Percentiles rank a stretch among this genome's conserved stretches.
These are phyloP conservation scores for Ophraella communa DNA, from an alignment of 2,888 invertebrate genomes.

Conservation along the genomic window DNA sequence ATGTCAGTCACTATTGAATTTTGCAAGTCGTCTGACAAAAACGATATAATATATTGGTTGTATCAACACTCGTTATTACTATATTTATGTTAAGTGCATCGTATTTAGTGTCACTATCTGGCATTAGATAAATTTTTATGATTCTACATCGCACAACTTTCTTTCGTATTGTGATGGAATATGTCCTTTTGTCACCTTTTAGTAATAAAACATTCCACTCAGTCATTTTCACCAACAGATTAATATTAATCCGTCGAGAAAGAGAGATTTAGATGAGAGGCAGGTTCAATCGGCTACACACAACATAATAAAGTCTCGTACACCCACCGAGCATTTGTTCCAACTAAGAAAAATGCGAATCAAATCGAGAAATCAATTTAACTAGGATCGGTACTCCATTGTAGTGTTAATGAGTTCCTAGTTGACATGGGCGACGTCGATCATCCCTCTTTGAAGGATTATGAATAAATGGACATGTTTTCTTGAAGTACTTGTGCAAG, in stretches of 20 bases:
- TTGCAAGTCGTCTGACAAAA: conserved; percentile 17
- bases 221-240: conserved; percentile 9
- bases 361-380: conserved; percentile 40
- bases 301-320: conserved; percentile 44
- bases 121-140: no score
- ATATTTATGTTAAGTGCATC: neutral
- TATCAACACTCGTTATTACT: neutral
- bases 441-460: neutral
- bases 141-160: no score
- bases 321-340: conserved; percentile 22
- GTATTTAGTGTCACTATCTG: neutral
- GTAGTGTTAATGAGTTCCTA: conserved; percentile 41
- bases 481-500: neutral
- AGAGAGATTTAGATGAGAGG: neutral
- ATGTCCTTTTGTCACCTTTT: conserved; percentile 12
- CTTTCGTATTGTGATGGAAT: no score
- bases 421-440: conserved; percentile 11
- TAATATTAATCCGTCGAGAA: conserved; percentile 8
- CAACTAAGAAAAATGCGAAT: conserved; percentile 28
- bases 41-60: conserved; percentile 15
- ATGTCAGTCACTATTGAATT: conserved; percentile 19
- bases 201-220: neutral
- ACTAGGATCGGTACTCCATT: conserved; percentile 42
- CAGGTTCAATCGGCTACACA: conserved; percentile 46
- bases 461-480: neutral